These are phyloP conservation scores for Neogale vison DNA, from an alignment of 2,113 vertebrate genomes.

Conservation along the genomic window DNA sequence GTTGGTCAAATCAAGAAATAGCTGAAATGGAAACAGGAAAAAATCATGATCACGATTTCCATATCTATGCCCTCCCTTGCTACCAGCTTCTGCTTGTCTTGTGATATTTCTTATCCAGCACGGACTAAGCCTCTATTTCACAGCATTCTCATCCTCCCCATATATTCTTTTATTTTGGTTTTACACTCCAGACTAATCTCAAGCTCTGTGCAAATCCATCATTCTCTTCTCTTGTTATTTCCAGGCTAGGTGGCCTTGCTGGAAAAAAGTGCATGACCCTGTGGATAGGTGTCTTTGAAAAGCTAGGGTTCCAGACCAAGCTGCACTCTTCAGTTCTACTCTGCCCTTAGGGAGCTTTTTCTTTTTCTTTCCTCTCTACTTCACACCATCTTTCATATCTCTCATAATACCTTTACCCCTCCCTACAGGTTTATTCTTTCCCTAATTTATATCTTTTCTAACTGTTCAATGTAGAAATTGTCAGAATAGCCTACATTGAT, in stretches of 20 bases:
- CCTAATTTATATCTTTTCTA: not conserved
- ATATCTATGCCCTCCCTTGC: not conserved
- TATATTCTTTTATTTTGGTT: not conserved
- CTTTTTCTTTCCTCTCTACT: not conserved
- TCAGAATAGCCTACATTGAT: not conserved
- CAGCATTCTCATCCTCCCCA: not conserved
- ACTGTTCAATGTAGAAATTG: not conserved
- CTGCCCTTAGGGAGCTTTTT: not conserved
- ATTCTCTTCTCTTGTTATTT: conserved; percentile 15
- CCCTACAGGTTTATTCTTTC: not conserved
- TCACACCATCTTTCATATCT: not conserved
- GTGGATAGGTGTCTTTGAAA: not conserved
- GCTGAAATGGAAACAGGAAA: not conserved
- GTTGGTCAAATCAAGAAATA: not conserved
- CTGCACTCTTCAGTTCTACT: not conserved
- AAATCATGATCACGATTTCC: not conserved
- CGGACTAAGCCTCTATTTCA: not conserved
- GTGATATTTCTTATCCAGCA: not conserved
- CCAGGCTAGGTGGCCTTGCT: not conserved
- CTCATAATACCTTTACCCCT: not conserved
- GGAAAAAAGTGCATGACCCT: not conserved
- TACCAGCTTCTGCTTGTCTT: not conserved
- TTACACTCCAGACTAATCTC: not conserved
- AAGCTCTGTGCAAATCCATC: not conserved
- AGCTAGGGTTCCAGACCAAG: not conserved